Evolutionary conservation across 2,888 invertebrate genomes (phyloP), one percentile per base, ranked within the genome.

Genomic region (Polyommatus icarus): DNA sequence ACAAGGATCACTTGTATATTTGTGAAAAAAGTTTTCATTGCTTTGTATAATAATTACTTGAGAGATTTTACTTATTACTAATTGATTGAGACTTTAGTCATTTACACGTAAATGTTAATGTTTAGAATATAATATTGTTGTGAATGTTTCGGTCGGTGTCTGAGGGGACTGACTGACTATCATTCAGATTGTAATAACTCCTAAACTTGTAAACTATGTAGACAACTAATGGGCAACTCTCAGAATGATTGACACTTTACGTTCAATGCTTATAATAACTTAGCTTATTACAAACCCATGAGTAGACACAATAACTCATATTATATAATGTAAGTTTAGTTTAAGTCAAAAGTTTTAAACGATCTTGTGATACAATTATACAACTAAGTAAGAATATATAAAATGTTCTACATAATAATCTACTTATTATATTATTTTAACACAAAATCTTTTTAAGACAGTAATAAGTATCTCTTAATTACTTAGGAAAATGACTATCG

Each of bases 191-290:
- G 12, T 67, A 32, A 67, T 67, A 32, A 29, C 29, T 32, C 67
- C 3, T 61, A 12, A 61, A 61, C 24, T 67, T 67, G 67, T 32
- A 67, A 61, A 61, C 61, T 24, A 61, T 61, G 24, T 29, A 32
- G 67, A 29, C 15, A 67, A 67, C 32, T 29, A 67, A 29, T 29
- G 15, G 32, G 29, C 24, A 67, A 67, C 67, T 67, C 29, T 67
- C 4, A 67, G 15, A 67, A 32, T 67, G 67, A 67, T 67, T 67
- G 67, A 67, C 32, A 67, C 15, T 67, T 67, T 67, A 61, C 3
- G 67, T 67, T 32, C 29, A 0, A 29, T 67, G 29, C 29, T 67
- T 32, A 15, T 15, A 67, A 29, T 67, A 67, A 67, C 67, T 29
- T 67, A 6, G 29, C 15, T 18, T 67, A 67, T 32, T 67, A 18